Percentiles rank a stretch among this genome's conserved stretches.
These are phyloP conservation scores for Sycophila sp. DNA, from an alignment of 1,140 invertebrate species.

Conservation along the genomic window DNA sequence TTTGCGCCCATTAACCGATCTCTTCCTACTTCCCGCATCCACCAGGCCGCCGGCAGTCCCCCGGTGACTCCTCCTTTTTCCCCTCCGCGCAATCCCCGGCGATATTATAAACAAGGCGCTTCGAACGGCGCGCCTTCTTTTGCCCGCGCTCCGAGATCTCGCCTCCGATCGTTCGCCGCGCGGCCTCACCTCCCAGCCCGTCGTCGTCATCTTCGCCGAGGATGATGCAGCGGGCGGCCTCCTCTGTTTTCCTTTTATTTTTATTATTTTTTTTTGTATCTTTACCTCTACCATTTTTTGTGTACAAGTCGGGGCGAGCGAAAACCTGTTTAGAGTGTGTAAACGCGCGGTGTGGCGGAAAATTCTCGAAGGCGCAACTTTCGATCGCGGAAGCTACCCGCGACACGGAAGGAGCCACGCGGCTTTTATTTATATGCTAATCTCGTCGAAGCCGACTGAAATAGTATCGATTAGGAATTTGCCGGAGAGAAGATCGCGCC, in stretches of 20 bases:
- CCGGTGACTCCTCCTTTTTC: neutral
- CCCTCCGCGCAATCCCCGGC: neutral
- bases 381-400: neutral
- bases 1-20: too few species aligned
- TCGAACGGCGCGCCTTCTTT: neutral
- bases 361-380: conserved; percentile 1
- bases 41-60: neutral
- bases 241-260: too few species aligned
- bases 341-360: neutral
- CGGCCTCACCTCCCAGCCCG: too few species aligned
- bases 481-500: too few species aligned
- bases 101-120: conserved; percentile 7
- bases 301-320: neutral
- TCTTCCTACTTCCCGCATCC: conserved; percentile 10
- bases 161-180: conserved; percentile 17
- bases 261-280: too few species aligned
- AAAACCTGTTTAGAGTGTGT: conserved; percentile 32
- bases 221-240: too few species aligned
- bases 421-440: conserved; percentile 12
- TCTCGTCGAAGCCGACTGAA: neutral
- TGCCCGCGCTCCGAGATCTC: neutral
- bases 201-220: too few species aligned
- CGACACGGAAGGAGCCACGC: conserved; percentile 22
- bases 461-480: neutral
- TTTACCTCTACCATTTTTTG: too few species aligned